Conservation (phyloP, 2,888 invertebrate species). For the Standfussiana lucernea region DNA sequence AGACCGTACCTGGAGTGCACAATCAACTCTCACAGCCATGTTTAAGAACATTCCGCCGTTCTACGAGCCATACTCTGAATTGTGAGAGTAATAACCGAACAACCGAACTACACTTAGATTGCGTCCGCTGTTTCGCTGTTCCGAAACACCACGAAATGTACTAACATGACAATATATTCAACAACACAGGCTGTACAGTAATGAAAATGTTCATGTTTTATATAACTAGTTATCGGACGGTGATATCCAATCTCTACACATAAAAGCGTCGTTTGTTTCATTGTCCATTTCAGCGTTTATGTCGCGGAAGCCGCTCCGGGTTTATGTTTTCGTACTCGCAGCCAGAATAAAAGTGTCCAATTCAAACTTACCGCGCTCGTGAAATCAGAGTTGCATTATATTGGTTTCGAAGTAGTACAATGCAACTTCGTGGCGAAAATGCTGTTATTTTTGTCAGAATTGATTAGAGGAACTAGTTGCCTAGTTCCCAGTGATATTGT, state of each 20-base stretch:
- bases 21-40: slow-evolving; percentile 12
- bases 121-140: slow-evolving; percentile 20
- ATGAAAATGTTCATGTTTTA: slow-evolving; percentile 33
- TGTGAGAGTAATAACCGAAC: slow-evolving; percentile 34
- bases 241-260: slow-evolving; percentile 20
- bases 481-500: neutral
- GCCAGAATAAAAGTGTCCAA: slow-evolving; percentile 21
- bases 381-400: neutral
- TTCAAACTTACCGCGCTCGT: neutral
- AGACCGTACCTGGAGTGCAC: neutral
- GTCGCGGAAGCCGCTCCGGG: neutral
- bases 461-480: neutral
- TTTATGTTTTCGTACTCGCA: slow-evolving; percentile 24
- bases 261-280: slow-evolving; percentile 39
- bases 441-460: neutral
- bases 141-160: slow-evolving; percentile 17
- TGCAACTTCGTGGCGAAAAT: slow-evolving; percentile 16
- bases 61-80: slow-evolving; percentile 4
- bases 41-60: slow-evolving; percentile 14
- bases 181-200: slow-evolving; percentile 19
- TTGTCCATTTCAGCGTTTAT: slow-evolving; percentile 24
- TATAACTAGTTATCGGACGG: slow-evolving; percentile 18
- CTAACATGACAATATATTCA: slow-evolving; percentile 36
- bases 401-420: neutral
- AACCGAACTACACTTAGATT: slow-evolving; percentile 27